These are phyloP conservation scores for Uropetala carovei DNA, from an alignment of 2,888 invertebrate genomes.

Conservation along the genomic window DNA sequence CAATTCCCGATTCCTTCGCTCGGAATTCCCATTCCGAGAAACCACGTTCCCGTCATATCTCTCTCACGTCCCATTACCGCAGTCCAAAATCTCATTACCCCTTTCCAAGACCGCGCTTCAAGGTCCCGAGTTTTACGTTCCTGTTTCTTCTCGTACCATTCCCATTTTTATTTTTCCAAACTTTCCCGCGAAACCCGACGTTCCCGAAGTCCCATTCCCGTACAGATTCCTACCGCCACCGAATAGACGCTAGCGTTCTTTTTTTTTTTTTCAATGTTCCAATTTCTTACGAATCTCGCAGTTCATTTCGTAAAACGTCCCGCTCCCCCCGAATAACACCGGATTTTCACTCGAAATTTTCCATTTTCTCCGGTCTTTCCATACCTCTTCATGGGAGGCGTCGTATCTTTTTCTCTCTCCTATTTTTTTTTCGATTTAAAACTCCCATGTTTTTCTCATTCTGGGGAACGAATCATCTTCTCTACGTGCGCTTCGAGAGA, in stretches of 20 bases:
- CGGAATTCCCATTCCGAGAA: not conserved
- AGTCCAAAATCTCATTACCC: not conserved
- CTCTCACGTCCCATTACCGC: not conserved
- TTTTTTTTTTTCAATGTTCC: not conserved
- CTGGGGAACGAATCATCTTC: not conserved
- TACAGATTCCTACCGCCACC: not conserved
- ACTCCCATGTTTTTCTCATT: not conserved
- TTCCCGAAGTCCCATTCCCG: too few species aligned
- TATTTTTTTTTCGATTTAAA: not conserved
- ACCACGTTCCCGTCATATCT: not conserved
- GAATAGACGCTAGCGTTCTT: not conserved
- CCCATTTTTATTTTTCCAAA: too few species aligned
- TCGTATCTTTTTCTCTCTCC: not conserved
- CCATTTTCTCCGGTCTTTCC: not conserved
- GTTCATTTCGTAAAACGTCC: not conserved
- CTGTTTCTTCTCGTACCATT: too few species aligned
- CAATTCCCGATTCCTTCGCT: too few species aligned
- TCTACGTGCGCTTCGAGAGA: not conserved
- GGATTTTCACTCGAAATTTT: constrained; percentile 5
- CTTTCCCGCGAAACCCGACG: too few species aligned
- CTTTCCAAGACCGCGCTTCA: not conserved
- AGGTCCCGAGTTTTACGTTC: too few species aligned
- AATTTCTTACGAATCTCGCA: not conserved
- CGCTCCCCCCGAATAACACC: not conserved
- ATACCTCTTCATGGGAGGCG: not conserved